phyloP scores from a whole-genome alignment of 2,113 vertebrate genomes.

The Pavo muticus region DNA sequence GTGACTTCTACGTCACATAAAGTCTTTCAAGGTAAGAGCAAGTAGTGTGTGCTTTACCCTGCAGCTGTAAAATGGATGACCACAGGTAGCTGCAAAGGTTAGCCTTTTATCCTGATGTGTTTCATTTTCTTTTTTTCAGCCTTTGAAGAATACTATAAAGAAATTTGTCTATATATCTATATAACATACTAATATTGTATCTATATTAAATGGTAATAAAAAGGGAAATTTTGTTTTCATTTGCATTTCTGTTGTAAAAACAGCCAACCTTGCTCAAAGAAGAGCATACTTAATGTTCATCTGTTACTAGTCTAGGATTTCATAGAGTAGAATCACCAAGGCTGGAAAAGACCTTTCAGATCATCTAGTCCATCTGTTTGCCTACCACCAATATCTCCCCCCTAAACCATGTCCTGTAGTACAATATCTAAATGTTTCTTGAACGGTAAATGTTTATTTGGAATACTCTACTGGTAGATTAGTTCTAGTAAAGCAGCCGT shows the following conservation, averaged over 20 bases:
- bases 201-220: neutral
- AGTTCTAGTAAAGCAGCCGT: neutral
- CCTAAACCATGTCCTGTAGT: too few relatives aligned
- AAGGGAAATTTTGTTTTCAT: neutral
- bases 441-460: neutral
- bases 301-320: neutral
- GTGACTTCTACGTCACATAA: neutral
- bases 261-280: neutral
- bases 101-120: neutral
- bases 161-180: neutral
- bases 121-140: neutral
- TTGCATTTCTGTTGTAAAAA: neutral
- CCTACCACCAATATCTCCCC: too few relatives aligned
- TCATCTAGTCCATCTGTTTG: too few relatives aligned
- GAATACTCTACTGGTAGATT: neutral
- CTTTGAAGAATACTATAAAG: neutral
- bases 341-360: too few relatives aligned
- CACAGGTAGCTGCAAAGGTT: neutral
- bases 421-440: too few relatives aligned
- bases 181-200: neutral
- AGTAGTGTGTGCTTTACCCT: neutral
- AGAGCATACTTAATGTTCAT: neutral
- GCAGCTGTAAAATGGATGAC: too few relatives aligned
- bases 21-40: neutral
- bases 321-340: too few relatives aligned